Evolutionary conservation across 2,113 vertebrate species (phyloP).

Genomic region (Bambusicola thoracicus): DNA sequence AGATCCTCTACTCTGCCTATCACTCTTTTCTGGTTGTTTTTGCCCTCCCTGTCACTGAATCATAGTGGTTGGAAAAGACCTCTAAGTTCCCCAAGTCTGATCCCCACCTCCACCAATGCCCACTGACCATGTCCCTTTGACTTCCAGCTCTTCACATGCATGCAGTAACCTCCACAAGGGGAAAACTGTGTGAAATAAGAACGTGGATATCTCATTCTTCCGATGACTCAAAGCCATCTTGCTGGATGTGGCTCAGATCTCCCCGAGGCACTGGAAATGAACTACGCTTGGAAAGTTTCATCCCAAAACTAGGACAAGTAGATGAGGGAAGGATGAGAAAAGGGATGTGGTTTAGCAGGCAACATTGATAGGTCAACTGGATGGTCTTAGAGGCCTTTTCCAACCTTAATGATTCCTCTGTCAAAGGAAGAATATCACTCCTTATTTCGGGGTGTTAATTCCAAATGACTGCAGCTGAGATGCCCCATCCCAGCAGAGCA

Average conservation of each 20-base stretch:
- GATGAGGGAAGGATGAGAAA: neutral
- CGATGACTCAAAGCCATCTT: neutral
- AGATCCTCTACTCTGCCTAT: neutral
- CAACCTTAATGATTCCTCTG: too few species aligned
- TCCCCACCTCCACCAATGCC: too few species aligned
- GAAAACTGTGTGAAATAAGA: neutral
- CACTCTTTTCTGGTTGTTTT: neutral
- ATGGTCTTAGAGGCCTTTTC: too few species aligned
- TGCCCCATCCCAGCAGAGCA: too few species aligned
- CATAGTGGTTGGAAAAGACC: too few species aligned
- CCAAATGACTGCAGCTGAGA: too few species aligned
- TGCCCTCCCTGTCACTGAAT: too few species aligned
- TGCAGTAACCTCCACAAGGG: neutral
- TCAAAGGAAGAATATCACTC: too few species aligned
- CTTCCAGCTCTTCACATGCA: neutral
- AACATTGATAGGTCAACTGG: too few species aligned
- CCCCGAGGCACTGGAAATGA: neutral
- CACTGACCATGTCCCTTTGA: too few species aligned
- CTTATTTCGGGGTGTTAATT: neutral
- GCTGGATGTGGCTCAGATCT: neutral
- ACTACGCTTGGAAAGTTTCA: neutral
- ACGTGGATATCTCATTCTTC: accelerated
- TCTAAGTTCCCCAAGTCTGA: too few species aligned
- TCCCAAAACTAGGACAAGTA: neutral
- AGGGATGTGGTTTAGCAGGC: neutral